Base-by-base conservation (phyloP, 2,888 invertebrate genomes). In the Perizoma affinitatum region DNA sequence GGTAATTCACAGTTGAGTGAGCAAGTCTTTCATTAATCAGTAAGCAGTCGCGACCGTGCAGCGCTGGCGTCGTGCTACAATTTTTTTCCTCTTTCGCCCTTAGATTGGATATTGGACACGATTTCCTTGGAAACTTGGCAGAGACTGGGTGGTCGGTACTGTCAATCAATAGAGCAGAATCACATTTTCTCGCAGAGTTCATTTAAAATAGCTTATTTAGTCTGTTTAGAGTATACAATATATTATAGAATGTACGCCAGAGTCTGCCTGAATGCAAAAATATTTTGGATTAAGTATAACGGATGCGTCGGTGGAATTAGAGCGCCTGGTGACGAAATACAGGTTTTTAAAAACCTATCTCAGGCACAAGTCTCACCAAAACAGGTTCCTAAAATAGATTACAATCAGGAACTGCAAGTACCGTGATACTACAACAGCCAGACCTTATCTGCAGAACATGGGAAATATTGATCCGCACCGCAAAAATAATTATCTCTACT, bases 41-140 rank as follows among this genome's bases (percentile, higher is more conserved):
- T 78, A 79, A 84, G 78, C 84, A 88, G 88, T 88, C 91, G 90
- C 90, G 91, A 91, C 91, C 88, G 87, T 90, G 90, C 89, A 87
- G 80, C 80, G 82, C 84, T 86, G 86, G 84, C 87, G 87, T 88
- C 89, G 88, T 81, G 82, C 83, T 84, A 85, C 84, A 83, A 83
- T 90, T 90, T 91, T 89, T 90, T 90, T 88, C 86, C 84, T 88
- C 84, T 83, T 89, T 82, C 87, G 84, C 88, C 90, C 89, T 89
- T 88, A 90, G 87, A 86, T 85, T 89, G 87, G 88, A 86, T 89
- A 88, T 89, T 89, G 88, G 88, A 88, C 88, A 85, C 82, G 88
- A 90, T 90, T 91, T 90, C 88, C 88, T 89, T 86, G 83, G 86
- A 88, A 86, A 86, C 84, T 84, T 79, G 72, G 78, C 79, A 74